Percentiles rank a stretch among this genome's conserved stretches.
Evolutionary conservation across 2,797 vertebrate genomes (phyloP).

Genomic region (Thamnophis elegans): DNA sequence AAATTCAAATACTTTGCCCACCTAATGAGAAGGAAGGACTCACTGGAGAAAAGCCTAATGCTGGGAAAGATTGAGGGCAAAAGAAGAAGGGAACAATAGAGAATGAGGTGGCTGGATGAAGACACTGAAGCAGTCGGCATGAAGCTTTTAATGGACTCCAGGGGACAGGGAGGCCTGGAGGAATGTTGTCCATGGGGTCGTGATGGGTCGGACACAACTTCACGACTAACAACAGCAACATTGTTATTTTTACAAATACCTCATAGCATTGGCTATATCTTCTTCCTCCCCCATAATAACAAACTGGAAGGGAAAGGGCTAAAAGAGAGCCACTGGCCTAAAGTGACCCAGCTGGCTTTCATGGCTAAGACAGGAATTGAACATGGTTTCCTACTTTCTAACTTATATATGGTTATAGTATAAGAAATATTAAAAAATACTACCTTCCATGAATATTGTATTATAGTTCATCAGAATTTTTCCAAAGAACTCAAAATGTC

Average conservation of each 20-base stretch:
- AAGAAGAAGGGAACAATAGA: no score
- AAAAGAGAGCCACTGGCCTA: neutral
- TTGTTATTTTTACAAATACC: neutral
- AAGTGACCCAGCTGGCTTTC: neutral
- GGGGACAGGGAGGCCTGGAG: no score
- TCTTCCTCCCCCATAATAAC: neutral
- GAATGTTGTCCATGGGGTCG: no score
- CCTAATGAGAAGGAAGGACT: no score
- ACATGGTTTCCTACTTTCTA: neutral
- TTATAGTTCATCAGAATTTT: neutral
- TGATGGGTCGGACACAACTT: no score
- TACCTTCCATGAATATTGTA: neutral
- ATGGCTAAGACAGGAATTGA: neutral
- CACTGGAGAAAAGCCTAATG: no score
- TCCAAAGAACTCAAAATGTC: neutral
- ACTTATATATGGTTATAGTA: neutral
- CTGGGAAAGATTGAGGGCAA: no score
- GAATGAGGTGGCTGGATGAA: no score
- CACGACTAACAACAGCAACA: no score
- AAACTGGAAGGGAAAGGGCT: fast-evolving
- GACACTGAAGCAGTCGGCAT: no score
- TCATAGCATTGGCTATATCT: neutral
- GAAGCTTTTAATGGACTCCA: no score
- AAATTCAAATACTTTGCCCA: no score
- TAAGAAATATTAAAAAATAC: neutral